Conservation (phyloP, 2,113 vertebrate species). For the Collichthys lucidus region DNA sequence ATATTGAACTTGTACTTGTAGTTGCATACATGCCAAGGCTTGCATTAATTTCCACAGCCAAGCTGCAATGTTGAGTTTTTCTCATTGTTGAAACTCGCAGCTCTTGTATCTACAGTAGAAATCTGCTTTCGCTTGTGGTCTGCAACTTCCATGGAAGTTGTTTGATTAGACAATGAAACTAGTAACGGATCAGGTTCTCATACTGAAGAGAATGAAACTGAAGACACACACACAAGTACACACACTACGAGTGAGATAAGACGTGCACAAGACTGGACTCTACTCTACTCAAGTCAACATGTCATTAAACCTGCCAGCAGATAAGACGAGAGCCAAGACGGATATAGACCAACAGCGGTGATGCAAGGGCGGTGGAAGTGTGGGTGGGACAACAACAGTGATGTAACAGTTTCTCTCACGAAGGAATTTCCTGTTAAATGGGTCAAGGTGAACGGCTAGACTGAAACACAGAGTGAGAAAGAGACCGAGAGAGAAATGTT, state of each 20-base stretch:
- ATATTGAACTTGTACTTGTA: background rate
- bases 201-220: too few species aligned
- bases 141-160: background rate
- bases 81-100: background rate
- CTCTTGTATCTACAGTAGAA: background rate
- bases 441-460: background rate
- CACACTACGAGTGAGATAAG: slow-evolving; percentile 10
- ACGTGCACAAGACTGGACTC: background rate
- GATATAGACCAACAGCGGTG: slow-evolving; percentile 16
- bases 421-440: slow-evolving; percentile 21
- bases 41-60: background rate
- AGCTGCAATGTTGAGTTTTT: background rate
- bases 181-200: too few species aligned
- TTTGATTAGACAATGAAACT: background rate
- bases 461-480: slow-evolving; percentile 9
- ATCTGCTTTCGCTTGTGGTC: background rate
- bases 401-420: slow-evolving; percentile 59
- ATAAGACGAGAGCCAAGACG: slow-evolving; percentile 3
- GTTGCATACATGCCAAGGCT: background rate
- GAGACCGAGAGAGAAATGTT: background rate
- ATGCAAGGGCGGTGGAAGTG: slow-evolving; percentile 16
- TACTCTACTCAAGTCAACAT: background rate
- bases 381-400: slow-evolving; percentile 47
- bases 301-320: background rate
- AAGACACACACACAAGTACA: too few species aligned